Base-by-base conservation (phyloP, 2,888 invertebrate species). In the Campoletis raptor region DNA sequence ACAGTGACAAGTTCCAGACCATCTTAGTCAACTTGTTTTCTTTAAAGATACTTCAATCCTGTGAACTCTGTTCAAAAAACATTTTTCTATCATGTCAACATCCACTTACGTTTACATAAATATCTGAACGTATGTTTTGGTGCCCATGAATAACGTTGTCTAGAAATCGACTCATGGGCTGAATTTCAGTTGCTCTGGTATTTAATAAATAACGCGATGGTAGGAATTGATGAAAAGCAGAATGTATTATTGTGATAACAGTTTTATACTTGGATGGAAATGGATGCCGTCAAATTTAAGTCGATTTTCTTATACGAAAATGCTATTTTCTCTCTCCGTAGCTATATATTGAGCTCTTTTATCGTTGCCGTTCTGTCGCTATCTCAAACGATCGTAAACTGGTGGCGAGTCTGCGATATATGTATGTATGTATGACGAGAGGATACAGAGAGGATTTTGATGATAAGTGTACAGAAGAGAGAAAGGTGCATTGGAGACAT, bases 1-100 rank as follows among this genome's bases (percentile, higher is more conserved):
- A 61, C 69, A 57, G 61, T 80, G 74, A 80, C 80, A 80, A 64
- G 57, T 48, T 69, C 42, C 84, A 70, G 76, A 45, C 80, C 69
- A 61, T 37, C 21, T 70, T 45, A 74, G 79, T 84, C 67, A 66
- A 81, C 72, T 81, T 66, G 66, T 81, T 81, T 72, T 77, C 81
- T 64, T 30, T 30, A 45, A 57, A 69, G 74, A 10, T 18, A 6
- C 70, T 61, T 24, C 42, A 57, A 54, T 12, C 40, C 42, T 72
- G 72, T 77, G 24, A 48, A 37, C 73, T 48, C 24, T 37, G 36
- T 76, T 81, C 42, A 30, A 66, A 77, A 72, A 12, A 70, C 37
- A 64, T 42, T 52, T 57, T 52, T 81, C 61, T 48, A 77, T 85
- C 72, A 24, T 72, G 72, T 42, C 45, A 77, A 67, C 48, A 21